A percentile compares a stretch with the other conserved stretches of the same genome.
phyloP scores from a whole-genome alignment of 2,113 vertebrate genomes.

The Petromus typicus region DNA sequence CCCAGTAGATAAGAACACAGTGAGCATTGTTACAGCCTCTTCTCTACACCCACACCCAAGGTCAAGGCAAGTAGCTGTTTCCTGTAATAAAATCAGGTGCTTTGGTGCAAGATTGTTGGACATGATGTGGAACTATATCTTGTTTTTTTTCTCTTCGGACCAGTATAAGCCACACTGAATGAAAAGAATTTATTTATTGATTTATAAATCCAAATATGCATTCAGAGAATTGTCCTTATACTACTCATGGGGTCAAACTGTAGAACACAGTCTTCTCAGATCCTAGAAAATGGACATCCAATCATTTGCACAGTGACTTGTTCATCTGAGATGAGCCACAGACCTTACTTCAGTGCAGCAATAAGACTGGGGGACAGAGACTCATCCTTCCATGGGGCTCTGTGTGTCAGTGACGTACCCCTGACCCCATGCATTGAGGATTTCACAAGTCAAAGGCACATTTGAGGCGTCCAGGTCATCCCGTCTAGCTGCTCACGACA shows the following conservation, averaged over 20 bases:
- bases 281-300: neutral
- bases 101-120: neutral
- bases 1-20: neutral
- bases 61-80: accelerated
- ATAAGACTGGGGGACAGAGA: neutral
- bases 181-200: neutral
- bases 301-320: neutral
- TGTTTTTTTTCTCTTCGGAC: neutral
- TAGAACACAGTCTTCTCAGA: neutral
- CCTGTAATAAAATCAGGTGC: neutral
- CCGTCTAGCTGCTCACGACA: neutral
- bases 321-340: neutral
- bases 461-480: neutral
- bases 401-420: neutral
- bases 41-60: accelerated
- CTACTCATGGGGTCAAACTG: neutral
- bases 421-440: neutral
- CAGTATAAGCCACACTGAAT: neutral
- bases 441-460: neutral
- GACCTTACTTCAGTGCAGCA: neutral
- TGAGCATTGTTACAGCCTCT: neutral
- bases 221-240: neutral
- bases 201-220: neutral
- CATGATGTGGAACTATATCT: neutral
- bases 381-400: neutral